Conservation (phyloP, 2,888 invertebrate species). For the Nowickia ferox region DNA sequence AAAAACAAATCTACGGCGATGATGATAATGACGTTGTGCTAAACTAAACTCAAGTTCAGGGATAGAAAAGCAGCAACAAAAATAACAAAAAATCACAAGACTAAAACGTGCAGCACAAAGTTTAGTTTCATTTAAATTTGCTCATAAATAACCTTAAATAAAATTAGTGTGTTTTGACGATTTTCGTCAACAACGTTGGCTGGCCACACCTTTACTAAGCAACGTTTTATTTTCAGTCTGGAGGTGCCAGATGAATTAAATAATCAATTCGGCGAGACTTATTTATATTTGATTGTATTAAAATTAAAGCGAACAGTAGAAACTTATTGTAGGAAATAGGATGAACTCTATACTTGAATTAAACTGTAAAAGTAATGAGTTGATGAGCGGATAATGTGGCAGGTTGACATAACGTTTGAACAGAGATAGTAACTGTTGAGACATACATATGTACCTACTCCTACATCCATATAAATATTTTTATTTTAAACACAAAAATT, state of each 20-base stretch:
- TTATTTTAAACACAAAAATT: background rate
- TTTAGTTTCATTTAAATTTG: background rate
- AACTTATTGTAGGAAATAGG: no score
- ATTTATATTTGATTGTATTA: no score
- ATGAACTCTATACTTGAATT: no score
- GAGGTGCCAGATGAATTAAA: background rate
- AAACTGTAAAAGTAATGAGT: no score
- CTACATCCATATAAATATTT: no score
- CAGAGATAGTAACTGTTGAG: no score
- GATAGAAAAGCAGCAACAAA: background rate
- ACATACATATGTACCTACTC: no score
- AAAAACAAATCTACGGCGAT: conserved; percentile 5
- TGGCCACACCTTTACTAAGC: background rate
- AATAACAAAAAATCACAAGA: background rate
- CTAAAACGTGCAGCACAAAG: background rate
- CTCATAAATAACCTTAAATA: background rate
- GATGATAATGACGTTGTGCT: conserved; percentile 14
- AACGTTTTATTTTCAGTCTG: background rate
- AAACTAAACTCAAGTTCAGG: conserved; percentile 60
- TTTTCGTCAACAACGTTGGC: background rate
- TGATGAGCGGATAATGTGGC: no score
- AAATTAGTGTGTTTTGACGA: background rate
- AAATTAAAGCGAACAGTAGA: no score
- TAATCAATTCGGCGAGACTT: background rate
- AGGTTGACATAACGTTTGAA: no score